Evolutionary conservation across 2,113 vertebrate genomes (phyloP).

Genomic region (Phrynocephalus versicolor): DNA sequence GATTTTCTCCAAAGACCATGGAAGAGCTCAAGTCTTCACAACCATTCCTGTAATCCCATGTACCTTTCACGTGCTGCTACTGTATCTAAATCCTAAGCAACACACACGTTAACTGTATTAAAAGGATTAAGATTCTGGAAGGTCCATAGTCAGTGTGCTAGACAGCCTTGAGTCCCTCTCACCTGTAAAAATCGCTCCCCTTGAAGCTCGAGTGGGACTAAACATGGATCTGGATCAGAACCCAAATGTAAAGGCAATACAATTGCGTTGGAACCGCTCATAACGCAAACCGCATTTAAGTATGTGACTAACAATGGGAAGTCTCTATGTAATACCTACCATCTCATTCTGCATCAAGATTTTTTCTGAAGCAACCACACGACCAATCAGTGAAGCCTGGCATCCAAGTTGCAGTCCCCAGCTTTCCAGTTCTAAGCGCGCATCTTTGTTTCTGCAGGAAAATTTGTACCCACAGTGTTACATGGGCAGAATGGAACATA

Average conservation of each 20-base stretch:
- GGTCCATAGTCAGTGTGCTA: neutral
- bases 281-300: neutral
- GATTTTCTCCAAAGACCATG: no score
- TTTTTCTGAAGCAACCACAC: slow-evolving; percentile 54
- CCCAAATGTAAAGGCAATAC: neutral
- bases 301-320: neutral
- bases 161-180: neutral
- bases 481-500: neutral
- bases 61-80: no score
- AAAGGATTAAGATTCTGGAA: neutral
- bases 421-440: slow-evolving; percentile 59
- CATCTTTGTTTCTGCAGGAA: slow-evolving; percentile 59
- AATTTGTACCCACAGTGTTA: neutral
- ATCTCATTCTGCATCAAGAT: slow-evolving; percentile 47
- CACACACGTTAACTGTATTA: neutral
- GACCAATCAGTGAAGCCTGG: slow-evolving; percentile 58
- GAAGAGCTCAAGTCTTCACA: no score
- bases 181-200: neutral
- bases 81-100: neutral
- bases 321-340: slow-evolving; percentile 36
- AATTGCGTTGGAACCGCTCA: neutral
- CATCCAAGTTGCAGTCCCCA: slow-evolving; percentile 55
- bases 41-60: no score
- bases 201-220: neutral
- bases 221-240: neutral